Base-by-base conservation (phyloP, 2,113 vertebrate genomes). In the Carassius gibelio region DNA sequence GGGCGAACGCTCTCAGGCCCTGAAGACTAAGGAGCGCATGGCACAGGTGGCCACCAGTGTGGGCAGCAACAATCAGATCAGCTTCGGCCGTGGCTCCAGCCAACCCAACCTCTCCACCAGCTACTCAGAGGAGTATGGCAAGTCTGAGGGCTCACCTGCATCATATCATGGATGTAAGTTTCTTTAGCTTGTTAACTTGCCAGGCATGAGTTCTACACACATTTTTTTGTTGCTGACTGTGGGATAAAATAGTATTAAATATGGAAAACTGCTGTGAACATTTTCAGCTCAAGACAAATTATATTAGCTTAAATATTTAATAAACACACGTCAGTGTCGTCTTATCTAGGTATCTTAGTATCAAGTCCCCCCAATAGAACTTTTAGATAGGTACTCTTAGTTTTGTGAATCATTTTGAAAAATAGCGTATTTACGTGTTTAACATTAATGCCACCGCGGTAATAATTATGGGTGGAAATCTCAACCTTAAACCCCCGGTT, bases 21-120 rank as follows among this genome's bases (percentile, higher is more conserved):
- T 99, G 90, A 99, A 99, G 93, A 99, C 98, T 92, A 99, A 99
- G 95, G 98, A 99, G 93, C 96, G 98, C 4, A 98, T 99, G 98
- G 98, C 98, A 81, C 98, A 99, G 94, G 98, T 99, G 83, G 95
- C 97, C 90, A 98, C 97, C 0, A 95, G 95, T 2, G 94, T 96
- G 48, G 96, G 96, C 62, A 96, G 94, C 92, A 93, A 92, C 83
- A 95, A 94, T 85, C 96, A 96, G 90, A 95, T 97, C 90, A 95
- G 96, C 81, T 98, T 99, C 0, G 98, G 97, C 34, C 92, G 98
- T 3, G 98, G 98, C 75, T 99, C 98, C 64, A 99, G 97, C 82
- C 98, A 99, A 90, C 98, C 98, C 86, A 99, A 99, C 93, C 95
- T 99, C 6, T 99, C 98, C 78, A 99, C 98, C 81, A 98, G 97